A percentile compares a stretch with the other conserved stretches of the same genome.
phyloP scores from a whole-genome alignment of 2,113 vertebrate genomes.

The mouse (Mus musculus) region GRCm39 chr5:98119001-98119500 shows the following conservation, averaged over 20 bases:
- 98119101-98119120: constrained; percentile 88
- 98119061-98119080: constrained; percentile 89
- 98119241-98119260: constrained; percentile 84
- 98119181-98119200: constrained; percentile 88
- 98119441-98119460: not conserved
- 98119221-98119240: constrained; percentile 88
- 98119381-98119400: not conserved
- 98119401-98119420: constrained; percentile 44
- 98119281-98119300: constrained; percentile 77
- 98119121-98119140: constrained; percentile 86
- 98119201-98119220: constrained; percentile 86
- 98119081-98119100: constrained; percentile 90
- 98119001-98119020: constrained; percentile 74
- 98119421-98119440: constrained; percentile 47
- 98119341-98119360: not conserved
- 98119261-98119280: constrained; percentile 82
- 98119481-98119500: constrained; percentile 4
- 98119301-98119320: not conserved
- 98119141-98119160: constrained; percentile 87
- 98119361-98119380: not conserved
- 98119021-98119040: constrained; percentile 84
- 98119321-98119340: constrained; percentile 38
- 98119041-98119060: constrained; percentile 86
- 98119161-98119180: constrained; percentile 86
- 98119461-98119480: not conserved